A percentile compares a stretch with the other conserved stretches of the same genome.
phyloP scores from a whole-genome alignment of 2,888 invertebrate species.

The Drosophila gaucha region DNA sequence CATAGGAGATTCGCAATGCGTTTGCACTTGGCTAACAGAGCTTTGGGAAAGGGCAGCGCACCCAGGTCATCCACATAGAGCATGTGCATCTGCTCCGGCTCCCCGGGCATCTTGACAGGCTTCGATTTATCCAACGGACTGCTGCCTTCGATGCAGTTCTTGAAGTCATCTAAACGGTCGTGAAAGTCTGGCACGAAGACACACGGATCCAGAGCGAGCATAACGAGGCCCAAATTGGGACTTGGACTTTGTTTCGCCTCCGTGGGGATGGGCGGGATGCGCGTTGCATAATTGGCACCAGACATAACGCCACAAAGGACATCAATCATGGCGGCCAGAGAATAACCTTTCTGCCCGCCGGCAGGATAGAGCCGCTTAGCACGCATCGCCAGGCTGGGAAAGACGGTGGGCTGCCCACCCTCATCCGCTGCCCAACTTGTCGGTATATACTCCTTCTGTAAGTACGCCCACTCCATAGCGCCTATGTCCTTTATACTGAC shows the following conservation, averaged over 20 bases:
- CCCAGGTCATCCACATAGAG: conserved; percentile 42
- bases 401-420: conserved; percentile 44
- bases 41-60: conserved; percentile 50
- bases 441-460: conserved; percentile 44
- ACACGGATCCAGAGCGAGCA: conserved; percentile 54
- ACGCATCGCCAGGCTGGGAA: conserved; percentile 38
- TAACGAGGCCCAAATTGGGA: conserved; percentile 48
- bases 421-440: conserved; percentile 48
- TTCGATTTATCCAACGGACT: background rate
- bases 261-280: conserved; percentile 28
- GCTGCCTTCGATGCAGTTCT: conserved; percentile 24
- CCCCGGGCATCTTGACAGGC: conserved; percentile 42
- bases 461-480: conserved; percentile 47
- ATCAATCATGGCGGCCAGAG: conserved; percentile 54
- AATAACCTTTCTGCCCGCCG: conserved; percentile 50
- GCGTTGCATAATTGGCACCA: conserved; percentile 51
- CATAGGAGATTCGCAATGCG: conserved; percentile 32
- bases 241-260: background rate
- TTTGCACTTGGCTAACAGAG: conserved; percentile 33
- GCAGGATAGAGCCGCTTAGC: conserved; percentile 46
- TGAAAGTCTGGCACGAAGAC: conserved; percentile 51
- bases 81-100: conserved; percentile 46
- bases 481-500: conserved; percentile 46
- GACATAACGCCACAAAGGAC: conserved; percentile 57
- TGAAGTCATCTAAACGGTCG: conserved; percentile 53